Evolutionary conservation across 2,113 vertebrate genomes (phyloP), one percentile per base, ranked within the genome.

Genomic region (Rousettus leschenaultii): DNA sequence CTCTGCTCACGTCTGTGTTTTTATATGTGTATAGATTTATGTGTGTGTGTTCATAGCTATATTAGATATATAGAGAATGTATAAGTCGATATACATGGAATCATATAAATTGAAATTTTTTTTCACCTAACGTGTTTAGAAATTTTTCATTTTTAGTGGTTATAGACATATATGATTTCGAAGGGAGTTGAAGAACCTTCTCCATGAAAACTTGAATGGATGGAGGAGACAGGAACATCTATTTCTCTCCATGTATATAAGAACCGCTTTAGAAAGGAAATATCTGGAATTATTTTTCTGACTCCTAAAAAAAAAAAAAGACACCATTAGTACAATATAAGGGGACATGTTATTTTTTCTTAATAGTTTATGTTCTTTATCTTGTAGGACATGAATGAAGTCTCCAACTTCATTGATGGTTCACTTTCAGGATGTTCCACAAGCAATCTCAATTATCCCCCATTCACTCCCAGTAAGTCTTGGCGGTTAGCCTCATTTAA

Each of bases 331-430:
- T 83, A 19, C 26, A 57, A 40, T 4, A 24, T 59, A 65, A 11
- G 22, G 16, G 7, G 14, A 7, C 1, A 24, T 59, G 6, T 45
- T 66, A 19, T 15, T 87, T 77, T 74, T 95, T 33, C 53, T 65
- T 70, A 85, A 45, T n/a, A 26, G 12, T 9, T 87, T 82, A 80
- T 96, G 6, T 1, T 92, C n/a, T 94, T 79, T 68, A 38, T 96
- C 45, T 95, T 89, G 8, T 94, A 99, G 99, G 99, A 99, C 96
- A 99, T 99, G 99, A 99, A 99, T 86, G 99, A 99, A 98, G 98
- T 99, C 7, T 77, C 99, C 82, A 99, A 94, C 98, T 99, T 99
- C 66, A 51, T 99, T 84, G 70, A 98, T 98, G 99, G 99, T 63
- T 99, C 99, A 11, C 89, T 0, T 12, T 97, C 90, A 0, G 99